A percentile compares a stretch with the other conserved stretches of the same genome.
Conservation (phyloP, 2,888 invertebrate species). For the Chrysolina haemoptera region DNA sequence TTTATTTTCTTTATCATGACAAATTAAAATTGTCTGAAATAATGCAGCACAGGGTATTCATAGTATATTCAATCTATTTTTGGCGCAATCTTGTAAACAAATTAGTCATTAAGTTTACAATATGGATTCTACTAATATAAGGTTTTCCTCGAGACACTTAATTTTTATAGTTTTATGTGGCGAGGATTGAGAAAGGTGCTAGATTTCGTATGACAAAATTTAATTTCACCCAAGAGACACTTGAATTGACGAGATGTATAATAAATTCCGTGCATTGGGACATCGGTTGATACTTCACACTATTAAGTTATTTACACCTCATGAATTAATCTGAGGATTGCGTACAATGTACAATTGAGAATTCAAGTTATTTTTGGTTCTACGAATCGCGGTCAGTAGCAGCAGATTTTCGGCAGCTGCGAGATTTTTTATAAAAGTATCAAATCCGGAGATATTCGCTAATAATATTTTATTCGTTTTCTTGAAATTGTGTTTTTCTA, state of each 20-base stretch:
- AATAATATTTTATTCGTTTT: too few relatives aligned
- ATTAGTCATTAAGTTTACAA: constrained; percentile 57
- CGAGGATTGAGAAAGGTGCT: constrained; percentile 51
- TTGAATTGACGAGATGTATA: constrained; percentile 18
- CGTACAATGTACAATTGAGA: constrained; percentile 3
- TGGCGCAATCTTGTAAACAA: constrained; percentile 56
- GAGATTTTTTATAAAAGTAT: too few relatives aligned
- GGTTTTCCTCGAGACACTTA: constrained; percentile 51
- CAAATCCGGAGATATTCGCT: too few relatives aligned
- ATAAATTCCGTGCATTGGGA: constrained; percentile 39
- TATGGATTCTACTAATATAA: constrained; percentile 52
- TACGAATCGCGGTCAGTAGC: constrained; percentile 12
- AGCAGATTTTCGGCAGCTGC: not conserved
- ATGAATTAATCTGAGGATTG: constrained; percentile 46
- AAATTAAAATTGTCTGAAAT: constrained; percentile 53
- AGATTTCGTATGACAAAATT: constrained; percentile 46
- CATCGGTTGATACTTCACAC: constrained; percentile 31
- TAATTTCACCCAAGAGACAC: constrained; percentile 53
- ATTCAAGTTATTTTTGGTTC: constrained; percentile 7
- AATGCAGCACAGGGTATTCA: constrained; percentile 38
- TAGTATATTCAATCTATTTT: constrained; percentile 51
- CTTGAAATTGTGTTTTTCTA: too few relatives aligned
- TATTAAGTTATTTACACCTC: constrained; percentile 50
- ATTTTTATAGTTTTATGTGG: constrained; percentile 51
- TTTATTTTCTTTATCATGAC: constrained; percentile 54